Conservation (phyloP, 1,140 invertebrate genomes). For the Cecropterus lyciades region DNA sequence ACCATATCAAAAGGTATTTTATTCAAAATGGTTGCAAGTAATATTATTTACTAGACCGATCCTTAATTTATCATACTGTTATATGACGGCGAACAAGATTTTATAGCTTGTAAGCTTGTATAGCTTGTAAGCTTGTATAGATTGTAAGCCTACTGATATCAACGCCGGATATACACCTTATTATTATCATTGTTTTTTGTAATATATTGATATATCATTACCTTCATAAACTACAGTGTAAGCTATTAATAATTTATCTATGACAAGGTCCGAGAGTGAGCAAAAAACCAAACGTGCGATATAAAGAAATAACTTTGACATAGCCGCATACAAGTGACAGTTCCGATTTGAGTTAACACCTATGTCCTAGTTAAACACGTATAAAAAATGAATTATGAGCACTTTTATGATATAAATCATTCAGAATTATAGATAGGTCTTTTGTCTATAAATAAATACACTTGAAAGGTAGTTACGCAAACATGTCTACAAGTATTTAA, state of each 20-base stretch:
- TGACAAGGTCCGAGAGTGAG: conserved; percentile 21
- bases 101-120: too few species aligned
- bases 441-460: too few species aligned
- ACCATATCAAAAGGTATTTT: too few species aligned
- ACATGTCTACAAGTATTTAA: too few species aligned
- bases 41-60: too few species aligned
- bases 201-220: conserved; percentile 12
- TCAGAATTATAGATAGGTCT: not conserved
- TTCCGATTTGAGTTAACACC: conserved; percentile 24
- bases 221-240: conserved; percentile 10
- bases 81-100: too few species aligned
- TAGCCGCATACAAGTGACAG: conserved; percentile 11
- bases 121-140: too few species aligned
- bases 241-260: conserved; percentile 25
- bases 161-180: not conserved
- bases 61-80: too few species aligned
- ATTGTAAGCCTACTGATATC: too few species aligned
- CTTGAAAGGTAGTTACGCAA: too few species aligned
- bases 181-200: not conserved
- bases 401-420: not conserved
- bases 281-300: conserved; percentile 12
- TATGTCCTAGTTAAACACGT: conserved; percentile 28
- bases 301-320: conserved; percentile 29
- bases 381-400: conserved; percentile 13
- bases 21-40: too few species aligned